Evolutionary conservation across 2,797 vertebrate genomes (phyloP), one percentile per base, ranked within the genome.

Genomic region (Triplophysa yarkandensis): DNA sequence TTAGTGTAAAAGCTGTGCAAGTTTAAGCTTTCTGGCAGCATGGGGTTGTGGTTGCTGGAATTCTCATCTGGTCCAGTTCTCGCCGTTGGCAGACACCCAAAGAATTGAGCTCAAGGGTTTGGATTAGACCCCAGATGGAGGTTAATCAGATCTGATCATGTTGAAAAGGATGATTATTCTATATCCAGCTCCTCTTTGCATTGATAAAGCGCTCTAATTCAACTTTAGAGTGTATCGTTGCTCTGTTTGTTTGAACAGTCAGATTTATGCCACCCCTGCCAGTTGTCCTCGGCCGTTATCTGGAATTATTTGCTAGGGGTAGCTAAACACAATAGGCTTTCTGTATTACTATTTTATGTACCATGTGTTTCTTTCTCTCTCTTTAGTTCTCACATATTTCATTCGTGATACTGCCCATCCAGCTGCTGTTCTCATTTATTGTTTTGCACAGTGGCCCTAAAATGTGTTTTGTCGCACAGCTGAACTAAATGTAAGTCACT

Each of bases 11-110:
- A 54, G 25, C 52, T 54, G n/a, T 71, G 70, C 66, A 76, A 41
- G 62, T 83, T 75, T 55, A 68, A 69, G 67, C 62, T 52, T 30
- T 71, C 62, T 79, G 79, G 77, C 81, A 78, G 43, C 27, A 58
- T 44, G 39, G 10, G 36, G 34, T 25, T 19, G 67, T 30, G 71
- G 61, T 71, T 58, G 77, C 65, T 73, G 74, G 74, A 77, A 67
- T 74, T 68, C 63, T 77, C 58, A 25, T 77, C 74, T 80, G 78
- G 68, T 68, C 46, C 44, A 19, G 55, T 76, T 76, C 63, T 34
- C 28, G 39, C 23, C 46, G 1, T 60, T 74, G 78, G 78, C 71
- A 30, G 64, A 32, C 21, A 14, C 70, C 66, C 61, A 76, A 61
- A 34, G 41, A 76, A 36, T 68, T 76, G 61, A 60, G 64, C 68